Evolutionary conservation across 2,888 invertebrate species (phyloP).

Genomic region (Quadriops clusia): DNA sequence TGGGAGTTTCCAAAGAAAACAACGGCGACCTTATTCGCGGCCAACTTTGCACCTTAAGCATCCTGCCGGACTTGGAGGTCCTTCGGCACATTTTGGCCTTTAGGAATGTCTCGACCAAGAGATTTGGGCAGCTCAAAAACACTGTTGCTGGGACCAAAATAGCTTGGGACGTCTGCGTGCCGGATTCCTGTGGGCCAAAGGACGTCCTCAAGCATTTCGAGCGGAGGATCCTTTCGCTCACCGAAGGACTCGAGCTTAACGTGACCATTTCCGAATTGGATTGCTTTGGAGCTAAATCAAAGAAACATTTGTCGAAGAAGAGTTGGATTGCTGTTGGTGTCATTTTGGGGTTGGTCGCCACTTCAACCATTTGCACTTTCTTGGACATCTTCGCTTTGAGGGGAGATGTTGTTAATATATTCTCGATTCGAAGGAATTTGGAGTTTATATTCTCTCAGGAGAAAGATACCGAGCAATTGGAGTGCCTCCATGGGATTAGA

Average conservation of each 20-base stretch:
- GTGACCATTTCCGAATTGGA: slow-evolving; percentile 23
- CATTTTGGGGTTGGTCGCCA: too few relatives aligned
- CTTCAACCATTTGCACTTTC: neutral
- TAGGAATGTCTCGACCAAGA: slow-evolving; percentile 23
- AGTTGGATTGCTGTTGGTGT: slow-evolving; percentile 1
- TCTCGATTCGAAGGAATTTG: slow-evolving; percentile 21
- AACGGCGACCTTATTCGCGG: slow-evolving; percentile 28
- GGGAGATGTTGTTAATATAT: slow-evolving; percentile 14
- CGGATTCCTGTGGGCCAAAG: slow-evolving; percentile 30
- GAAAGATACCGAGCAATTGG: slow-evolving; percentile 16
- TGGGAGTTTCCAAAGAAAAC: slow-evolving; percentile 18
- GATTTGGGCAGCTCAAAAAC: slow-evolving; percentile 21
- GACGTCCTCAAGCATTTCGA: slow-evolving; percentile 29
- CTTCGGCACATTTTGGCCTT: slow-evolving; percentile 20
- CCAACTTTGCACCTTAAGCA: slow-evolving; percentile 33
- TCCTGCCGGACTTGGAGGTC: slow-evolving; percentile 20
- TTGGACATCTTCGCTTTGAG: neutral
- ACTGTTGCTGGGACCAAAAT: slow-evolving; percentile 22
- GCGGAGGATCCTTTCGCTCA: slow-evolving; percentile 21
- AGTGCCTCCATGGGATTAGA: slow-evolving; percentile 40
- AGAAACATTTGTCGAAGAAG: slow-evolving; percentile 5
- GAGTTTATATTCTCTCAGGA: slow-evolving; percentile 18
- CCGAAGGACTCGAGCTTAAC: slow-evolving; percentile 25
- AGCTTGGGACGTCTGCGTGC: slow-evolving; percentile 35
- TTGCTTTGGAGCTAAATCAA: slow-evolving; percentile 20